phyloP scores from a whole-genome alignment of 2,888 invertebrate genomes.

The Philonicus albiceps region DNA sequence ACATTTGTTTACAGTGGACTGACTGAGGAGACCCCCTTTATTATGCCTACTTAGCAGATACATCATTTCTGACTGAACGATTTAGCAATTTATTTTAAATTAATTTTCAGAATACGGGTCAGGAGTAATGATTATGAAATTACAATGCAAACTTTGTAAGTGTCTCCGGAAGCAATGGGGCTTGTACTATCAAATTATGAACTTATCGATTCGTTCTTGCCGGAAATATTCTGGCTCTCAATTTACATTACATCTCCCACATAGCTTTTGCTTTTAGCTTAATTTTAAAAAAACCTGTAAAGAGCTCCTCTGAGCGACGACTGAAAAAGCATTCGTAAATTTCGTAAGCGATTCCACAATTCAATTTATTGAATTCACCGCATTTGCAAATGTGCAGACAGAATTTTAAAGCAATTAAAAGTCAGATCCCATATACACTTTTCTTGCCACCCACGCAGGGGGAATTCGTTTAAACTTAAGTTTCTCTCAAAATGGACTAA shows the following conservation, averaged over 20 bases:
- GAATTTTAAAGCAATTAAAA: background rate
- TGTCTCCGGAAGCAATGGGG: background rate
- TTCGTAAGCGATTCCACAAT: background rate
- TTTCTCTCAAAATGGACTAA: no score
- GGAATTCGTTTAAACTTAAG: no score
- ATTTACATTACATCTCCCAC: background rate
- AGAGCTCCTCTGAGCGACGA: background rate
- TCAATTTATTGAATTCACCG: background rate
- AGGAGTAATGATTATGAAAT: background rate
- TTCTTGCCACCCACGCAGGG: no score
- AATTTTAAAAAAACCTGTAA: background rate
- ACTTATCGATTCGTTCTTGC: background rate
- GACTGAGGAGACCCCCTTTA: background rate
- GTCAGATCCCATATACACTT: no score
- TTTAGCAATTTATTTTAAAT: background rate
- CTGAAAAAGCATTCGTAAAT: no score
- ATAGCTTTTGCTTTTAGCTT: background rate
- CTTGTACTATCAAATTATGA: background rate
- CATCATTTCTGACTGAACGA: background rate
- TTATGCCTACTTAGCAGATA: slow-evolving; percentile 1
- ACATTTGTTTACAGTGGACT: background rate
- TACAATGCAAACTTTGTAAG: background rate
- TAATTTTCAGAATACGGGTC: background rate
- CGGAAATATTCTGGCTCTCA: background rate
- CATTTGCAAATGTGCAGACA: background rate